phyloP scores from a whole-genome alignment of 30 jellyfish, hydroid and myxozoan species.

The Haliclystus octoradiatus region DNA sequence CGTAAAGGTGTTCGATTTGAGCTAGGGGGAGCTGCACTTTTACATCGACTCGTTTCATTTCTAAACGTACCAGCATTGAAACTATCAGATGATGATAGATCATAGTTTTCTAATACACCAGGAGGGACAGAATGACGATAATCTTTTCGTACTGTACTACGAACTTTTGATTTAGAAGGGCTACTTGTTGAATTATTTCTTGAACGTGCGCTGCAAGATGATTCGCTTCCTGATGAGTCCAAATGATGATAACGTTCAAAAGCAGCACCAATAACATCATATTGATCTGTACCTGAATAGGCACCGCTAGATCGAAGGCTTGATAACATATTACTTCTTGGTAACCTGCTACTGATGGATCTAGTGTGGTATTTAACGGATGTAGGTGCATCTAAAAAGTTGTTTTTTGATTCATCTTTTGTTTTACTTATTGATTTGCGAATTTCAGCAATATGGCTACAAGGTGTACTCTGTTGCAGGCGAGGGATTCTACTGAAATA shows the following conservation, averaged over 20 bases:
- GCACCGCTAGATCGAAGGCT: neutral
- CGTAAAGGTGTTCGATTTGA: neutral
- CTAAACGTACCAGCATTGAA: neutral
- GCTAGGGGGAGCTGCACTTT: neutral
- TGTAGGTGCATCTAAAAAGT: slow-evolving; percentile 10
- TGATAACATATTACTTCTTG: neutral
- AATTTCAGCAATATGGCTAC: slow-evolving; percentile 76
- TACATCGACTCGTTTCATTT: neutral
- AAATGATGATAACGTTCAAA: slow-evolving; percentile 13
- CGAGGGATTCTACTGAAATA: slow-evolving; percentile 77
- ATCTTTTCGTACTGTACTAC: neutral
- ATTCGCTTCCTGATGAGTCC: neutral
- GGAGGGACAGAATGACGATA: neutral
- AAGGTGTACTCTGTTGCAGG: slow-evolving; percentile 60
- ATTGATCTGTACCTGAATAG: slow-evolving; percentile 32
- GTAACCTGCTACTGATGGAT: neutral
- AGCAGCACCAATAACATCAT: slow-evolving; percentile 34
- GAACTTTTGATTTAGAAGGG: neutral
- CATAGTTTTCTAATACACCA: neutral
- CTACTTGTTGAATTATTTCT: neutral
- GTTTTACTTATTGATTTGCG: slow-evolving; percentile 52
- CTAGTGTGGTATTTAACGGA: slow-evolving; percentile 5
- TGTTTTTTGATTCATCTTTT: slow-evolving; percentile 6
- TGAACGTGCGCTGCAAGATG: too few relatives aligned
- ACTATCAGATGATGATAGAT: neutral